Conservation (phyloP, 2,113 vertebrate species). For the Motacilla tschutschensis region DNA sequence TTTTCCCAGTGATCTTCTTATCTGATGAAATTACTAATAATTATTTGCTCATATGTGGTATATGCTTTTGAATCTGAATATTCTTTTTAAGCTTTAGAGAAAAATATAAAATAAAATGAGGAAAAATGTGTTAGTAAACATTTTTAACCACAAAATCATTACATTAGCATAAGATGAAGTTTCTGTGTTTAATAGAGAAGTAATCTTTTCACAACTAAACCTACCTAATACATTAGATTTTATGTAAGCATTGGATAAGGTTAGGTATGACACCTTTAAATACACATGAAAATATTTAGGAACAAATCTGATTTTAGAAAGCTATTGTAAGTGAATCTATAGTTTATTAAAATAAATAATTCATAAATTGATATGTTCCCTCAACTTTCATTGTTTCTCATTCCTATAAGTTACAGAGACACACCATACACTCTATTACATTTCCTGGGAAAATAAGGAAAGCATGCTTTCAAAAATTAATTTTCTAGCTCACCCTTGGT, state of each 20-base stretch:
- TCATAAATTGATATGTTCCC: neutral
- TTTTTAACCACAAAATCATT: neutral
- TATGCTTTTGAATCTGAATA: neutral
- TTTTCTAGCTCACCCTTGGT: neutral
- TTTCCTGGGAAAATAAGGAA: neutral
- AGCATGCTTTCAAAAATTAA: neutral
- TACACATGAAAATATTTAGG: neutral
- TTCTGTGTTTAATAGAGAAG: neutral
- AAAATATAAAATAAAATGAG: neutral
- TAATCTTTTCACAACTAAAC: neutral
- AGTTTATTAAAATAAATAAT: neutral
- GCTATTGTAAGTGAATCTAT: neutral
- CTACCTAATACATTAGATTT: neutral
- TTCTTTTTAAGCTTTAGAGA: neutral
- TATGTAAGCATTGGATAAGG: neutral
- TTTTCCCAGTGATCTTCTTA: neutral
- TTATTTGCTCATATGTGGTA: neutral
- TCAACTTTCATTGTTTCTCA: neutral
- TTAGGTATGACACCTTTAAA: neutral
- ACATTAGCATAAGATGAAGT: neutral
- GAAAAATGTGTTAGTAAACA: neutral
- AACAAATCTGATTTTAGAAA: neutral
- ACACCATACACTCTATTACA: accelerated
- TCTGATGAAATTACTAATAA: neutral
- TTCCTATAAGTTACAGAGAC: neutral